These are phyloP conservation scores for Agrotis segetum DNA, from an alignment of 2,888 invertebrate genomes.

Conservation along the genomic window DNA sequence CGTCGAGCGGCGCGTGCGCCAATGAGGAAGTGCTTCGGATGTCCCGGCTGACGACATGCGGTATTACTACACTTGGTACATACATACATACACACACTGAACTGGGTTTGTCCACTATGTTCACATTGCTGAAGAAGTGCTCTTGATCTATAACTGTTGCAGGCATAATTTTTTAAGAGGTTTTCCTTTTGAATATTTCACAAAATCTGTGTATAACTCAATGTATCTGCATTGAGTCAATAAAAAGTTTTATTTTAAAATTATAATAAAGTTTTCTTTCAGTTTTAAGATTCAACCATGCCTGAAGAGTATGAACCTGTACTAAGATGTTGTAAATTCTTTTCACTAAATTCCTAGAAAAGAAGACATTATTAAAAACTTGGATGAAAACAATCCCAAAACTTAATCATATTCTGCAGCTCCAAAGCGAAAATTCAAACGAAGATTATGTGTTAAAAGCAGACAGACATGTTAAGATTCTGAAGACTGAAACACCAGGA, in stretches of 20 bases:
- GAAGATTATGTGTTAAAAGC: constrained; percentile 9
- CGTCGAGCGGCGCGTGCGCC: constrained; percentile 74
- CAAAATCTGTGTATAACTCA: too few species aligned
- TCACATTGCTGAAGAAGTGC: constrained; percentile 20
- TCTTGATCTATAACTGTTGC: background rate
- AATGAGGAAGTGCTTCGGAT: constrained; percentile 82
- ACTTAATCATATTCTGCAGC: background rate
- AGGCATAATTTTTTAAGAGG: background rate
- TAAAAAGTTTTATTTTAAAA: too few species aligned
- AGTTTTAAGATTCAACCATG: too few species aligned
- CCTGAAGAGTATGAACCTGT: too few species aligned
- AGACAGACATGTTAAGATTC: constrained; percentile 32
- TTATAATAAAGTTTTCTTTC: too few species aligned
- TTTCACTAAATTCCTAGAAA: background rate
- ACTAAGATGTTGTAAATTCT: background rate
- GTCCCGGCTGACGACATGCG: constrained; percentile 70
- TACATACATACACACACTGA: constrained; percentile 12
- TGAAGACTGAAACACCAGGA: constrained; percentile 25
- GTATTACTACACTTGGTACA: constrained; percentile 16
- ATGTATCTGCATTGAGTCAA: background rate
- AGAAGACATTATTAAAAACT: background rate
- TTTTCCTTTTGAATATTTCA: too few species aligned
- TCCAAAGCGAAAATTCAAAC: constrained; percentile 6
- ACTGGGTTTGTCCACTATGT: constrained; percentile 21
- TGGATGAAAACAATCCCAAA: background rate